These are phyloP conservation scores for Callipepla squamata DNA, from an alignment of 2,113 vertebrate species.

Conservation along the genomic window DNA sequence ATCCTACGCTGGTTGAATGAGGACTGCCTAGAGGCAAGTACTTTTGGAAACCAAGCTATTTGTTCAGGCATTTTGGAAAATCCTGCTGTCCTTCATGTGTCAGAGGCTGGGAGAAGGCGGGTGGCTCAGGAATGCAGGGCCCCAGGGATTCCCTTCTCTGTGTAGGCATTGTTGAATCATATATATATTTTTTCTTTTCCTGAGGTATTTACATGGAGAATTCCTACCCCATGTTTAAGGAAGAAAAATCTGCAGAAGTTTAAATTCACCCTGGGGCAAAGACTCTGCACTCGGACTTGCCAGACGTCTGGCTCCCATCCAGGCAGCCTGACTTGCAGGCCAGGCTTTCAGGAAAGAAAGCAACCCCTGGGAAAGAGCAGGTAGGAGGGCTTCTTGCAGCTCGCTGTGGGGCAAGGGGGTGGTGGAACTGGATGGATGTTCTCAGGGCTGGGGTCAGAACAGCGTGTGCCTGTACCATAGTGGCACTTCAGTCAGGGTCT, in stretches of 20 bases:
- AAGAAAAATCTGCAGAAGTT: neutral
- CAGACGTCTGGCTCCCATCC: neutral
- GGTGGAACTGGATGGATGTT: fast-evolving
- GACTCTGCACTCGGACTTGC: neutral
- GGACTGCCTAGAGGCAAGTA: neutral
- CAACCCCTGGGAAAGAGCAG: neutral
- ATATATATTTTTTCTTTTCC: neutral
- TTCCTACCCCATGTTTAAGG: neutral
- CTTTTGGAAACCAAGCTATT: neutral
- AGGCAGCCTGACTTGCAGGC: neutral
- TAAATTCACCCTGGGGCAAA: neutral
- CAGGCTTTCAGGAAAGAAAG: neutral
- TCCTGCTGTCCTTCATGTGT: neutral
- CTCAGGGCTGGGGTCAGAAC: neutral
- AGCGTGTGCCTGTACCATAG: neutral
- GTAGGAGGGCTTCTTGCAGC: neutral
- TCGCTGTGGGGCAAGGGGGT: neutral
- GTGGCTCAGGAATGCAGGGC: neutral
- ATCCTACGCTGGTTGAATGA: neutral
- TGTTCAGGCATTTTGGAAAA: neutral
- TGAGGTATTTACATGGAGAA: neutral
- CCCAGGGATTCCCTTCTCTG: neutral
- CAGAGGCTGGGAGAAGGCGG: neutral
- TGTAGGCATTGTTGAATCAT: neutral
- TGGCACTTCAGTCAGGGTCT: neutral